Base-by-base conservation (phyloP, 2,797 vertebrate species). In the Lepus townsendii region DNA sequence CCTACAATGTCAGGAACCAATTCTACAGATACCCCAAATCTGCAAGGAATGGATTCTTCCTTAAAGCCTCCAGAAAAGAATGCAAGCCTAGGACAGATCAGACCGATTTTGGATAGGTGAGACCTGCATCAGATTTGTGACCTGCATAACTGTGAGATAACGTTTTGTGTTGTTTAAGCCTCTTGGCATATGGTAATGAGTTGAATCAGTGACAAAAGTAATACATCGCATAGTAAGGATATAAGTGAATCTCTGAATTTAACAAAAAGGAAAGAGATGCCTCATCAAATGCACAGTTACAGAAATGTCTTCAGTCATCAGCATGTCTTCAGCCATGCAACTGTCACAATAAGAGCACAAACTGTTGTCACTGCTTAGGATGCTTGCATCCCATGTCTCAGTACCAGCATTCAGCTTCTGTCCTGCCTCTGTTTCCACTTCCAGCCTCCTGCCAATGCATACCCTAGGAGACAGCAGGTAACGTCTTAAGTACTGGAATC, bases 271-370 rank as follows among this genome's bases (percentile, higher is more conserved):
- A 17, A 50, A 94, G 62, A 52, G 30, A 7, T 76, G 38, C 35
- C 62, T 73, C 12, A 26, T 26, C n/a, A 73, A 88, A 76, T 30
- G 17, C 7, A 62, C 63, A 73, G 72, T 71, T 65, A 32, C 7
- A 89, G 57, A 91, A 78, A 91, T 75, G 35, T 35, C 20, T 83
- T 65, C 52, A 87, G 73, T 42, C 8, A 72, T 88, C 82, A 75
- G 35, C 35, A 35, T 35, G 35, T 35, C 35, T 4, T 35, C 35
- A 35, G 57, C 22, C 32, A 47, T 5, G 57, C 65, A 52, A 5
- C 16, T 68, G 71, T 82, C 65, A 93, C 77, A 71, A 76, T 88
- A 78, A 93, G 19, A 88, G 20, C 42, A 19, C 22, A 83, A 50
- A 75, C 42, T 47, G 7, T 47, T 47, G 42, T 9, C 42, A 47